Conservation (phyloP, 2,797 vertebrate genomes). For the Catharus ustulatus region DNA sequence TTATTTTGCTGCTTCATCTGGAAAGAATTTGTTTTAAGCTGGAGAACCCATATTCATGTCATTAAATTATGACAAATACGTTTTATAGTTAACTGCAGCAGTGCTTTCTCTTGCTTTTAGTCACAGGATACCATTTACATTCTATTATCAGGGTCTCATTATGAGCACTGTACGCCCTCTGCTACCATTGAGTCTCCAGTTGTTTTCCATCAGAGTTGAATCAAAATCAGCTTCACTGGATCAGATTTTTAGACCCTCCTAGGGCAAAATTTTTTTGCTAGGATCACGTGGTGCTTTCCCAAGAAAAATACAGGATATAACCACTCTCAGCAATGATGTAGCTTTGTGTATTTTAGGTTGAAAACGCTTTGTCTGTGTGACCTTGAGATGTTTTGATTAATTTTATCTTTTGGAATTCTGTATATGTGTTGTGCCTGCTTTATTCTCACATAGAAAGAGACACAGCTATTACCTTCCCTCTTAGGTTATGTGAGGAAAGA, state of each 20-base stretch:
- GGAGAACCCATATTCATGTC: not conserved
- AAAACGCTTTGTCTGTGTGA: not conserved
- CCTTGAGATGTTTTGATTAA: constrained; percentile 23
- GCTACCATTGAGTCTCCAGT: not conserved
- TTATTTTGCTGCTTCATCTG: not conserved
- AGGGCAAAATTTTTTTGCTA: not conserved
- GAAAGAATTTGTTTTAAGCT: not conserved
- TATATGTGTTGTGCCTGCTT: not conserved
- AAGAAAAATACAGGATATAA: not conserved
- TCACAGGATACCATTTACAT: not conserved
- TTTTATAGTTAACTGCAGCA: not conserved
- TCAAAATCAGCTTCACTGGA: not conserved
- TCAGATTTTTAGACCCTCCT: not conserved
- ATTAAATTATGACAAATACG: not conserved
- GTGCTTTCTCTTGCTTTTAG: not conserved
- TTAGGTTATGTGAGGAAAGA: not conserved
- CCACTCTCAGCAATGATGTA: not conserved
- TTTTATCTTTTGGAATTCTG: not conserved
- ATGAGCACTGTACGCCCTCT: not conserved
- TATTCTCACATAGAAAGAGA: not conserved
- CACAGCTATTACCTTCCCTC: not conserved
- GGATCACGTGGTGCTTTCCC: not conserved
- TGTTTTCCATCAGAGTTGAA: not conserved
- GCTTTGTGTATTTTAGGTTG: not conserved
- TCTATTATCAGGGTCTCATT: not conserved